A percentile compares a stretch with the other conserved stretches of the same genome.
Evolutionary conservation across 2,113 vertebrate genomes (phyloP).

Genomic region (Euleptes europaea): DNA sequence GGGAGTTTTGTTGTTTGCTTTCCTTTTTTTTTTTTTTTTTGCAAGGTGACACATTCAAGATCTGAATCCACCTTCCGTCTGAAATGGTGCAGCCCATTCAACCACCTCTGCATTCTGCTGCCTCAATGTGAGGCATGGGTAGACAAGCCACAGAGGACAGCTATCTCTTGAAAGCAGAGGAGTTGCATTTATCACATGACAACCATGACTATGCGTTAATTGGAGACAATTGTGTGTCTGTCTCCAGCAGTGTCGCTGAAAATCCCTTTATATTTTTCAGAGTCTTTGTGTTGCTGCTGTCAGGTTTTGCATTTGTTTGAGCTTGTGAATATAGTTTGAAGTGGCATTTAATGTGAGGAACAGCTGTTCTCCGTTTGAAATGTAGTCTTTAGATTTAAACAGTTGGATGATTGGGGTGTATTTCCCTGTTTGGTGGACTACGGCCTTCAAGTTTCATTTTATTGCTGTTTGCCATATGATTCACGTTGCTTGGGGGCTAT

Average conservation of each 20-base stretch:
- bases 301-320: not conserved
- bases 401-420: not conserved
- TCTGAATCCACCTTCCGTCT: no score
- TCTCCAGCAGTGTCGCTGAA: not conserved
- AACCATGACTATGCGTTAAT: not conserved
- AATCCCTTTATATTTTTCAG: not conserved
- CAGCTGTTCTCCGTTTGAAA: not conserved
- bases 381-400: not conserved
- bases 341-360: not conserved
- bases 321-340: not conserved
- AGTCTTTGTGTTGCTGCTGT: not conserved
- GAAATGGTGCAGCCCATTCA: no score
- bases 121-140: not conserved
- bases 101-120: no score
- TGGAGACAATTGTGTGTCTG: not conserved
- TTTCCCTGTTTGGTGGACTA: not conserved
- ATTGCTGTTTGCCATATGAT: not conserved
- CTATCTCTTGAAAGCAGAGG: not conserved
- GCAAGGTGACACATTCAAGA: no score
- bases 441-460: not conserved
- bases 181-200: not conserved
- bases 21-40: no score
- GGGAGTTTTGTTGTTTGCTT: no score
- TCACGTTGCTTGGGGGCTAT: not conserved
- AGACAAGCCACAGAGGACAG: not conserved